Percentiles rank a stretch among this genome's conserved stretches.
Evolutionary conservation across 2,888 invertebrate genomes (phyloP).

Genomic region (Hetaerina titia): DNA sequence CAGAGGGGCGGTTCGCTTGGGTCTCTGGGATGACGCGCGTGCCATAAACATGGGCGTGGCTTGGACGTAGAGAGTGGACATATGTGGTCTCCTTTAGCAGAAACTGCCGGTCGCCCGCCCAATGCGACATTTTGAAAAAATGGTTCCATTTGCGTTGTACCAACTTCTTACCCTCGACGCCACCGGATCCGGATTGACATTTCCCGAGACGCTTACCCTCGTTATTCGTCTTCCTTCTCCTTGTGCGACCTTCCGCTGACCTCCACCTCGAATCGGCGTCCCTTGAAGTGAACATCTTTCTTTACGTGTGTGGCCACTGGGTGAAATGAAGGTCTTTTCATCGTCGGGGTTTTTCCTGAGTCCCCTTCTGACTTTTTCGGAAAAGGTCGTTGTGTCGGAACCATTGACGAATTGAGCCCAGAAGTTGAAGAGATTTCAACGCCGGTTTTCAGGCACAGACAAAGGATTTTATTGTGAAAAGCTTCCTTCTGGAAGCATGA

Average conservation of each 20-base stretch:
- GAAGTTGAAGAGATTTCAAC: background rate
- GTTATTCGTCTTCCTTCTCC: background rate
- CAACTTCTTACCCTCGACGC: background rate
- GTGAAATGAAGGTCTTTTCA: background rate
- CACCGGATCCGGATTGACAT: background rate
- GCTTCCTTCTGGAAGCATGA: background rate
- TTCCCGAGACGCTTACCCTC: background rate
- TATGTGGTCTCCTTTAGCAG: background rate
- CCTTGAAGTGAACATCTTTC: slow-evolving; percentile 2
- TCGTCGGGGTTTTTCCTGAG: background rate
- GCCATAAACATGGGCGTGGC: slow-evolving; percentile 56
- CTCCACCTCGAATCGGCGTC: background rate
- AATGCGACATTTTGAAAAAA: background rate
- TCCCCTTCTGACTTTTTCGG: background rate
- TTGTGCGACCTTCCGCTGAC: background rate
- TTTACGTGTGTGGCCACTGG: background rate
- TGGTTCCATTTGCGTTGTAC: background rate
- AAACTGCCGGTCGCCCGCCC: background rate
- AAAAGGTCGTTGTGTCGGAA: background rate
- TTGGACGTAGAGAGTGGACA: background rate
- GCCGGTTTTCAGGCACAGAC: background rate
- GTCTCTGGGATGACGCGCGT: slow-evolving; percentile 45
- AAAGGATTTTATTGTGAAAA: background rate
- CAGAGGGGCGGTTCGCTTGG: slow-evolving; percentile 51
- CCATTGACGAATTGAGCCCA: background rate